Base-by-base conservation (phyloP, 2,113 vertebrate species). In the Sialia sialis region DNA sequence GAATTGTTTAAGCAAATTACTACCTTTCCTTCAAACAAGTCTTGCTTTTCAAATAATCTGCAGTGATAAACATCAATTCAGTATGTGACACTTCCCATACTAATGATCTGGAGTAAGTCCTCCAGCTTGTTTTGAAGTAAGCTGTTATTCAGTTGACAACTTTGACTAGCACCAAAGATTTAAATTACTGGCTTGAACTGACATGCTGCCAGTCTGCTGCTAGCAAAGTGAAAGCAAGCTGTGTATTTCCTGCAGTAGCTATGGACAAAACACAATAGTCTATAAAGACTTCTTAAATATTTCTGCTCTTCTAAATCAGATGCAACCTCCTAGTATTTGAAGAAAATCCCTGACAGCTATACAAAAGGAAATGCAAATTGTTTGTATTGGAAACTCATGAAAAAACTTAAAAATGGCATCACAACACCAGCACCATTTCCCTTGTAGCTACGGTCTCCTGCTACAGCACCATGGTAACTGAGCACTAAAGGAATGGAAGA, bases 111-210 rank as follows among this genome's bases (percentile, higher is more conserved):
- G 36, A 92, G 21, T 79, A 84, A 95, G 72, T 93, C 84, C 63
- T 89, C 77, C 74, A 69, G 87, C 79, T 90, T 96, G 77, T 95
- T 93, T 91, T 62, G 66, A 81, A 84, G 60, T 92, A 97, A 91
- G 76, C 69, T 80, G 97, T 74, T 83, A 97, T 86, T 96, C 94
- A 96, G 70, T 29, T 91, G 87, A 97, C 94, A 95, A 77, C 70
- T 94, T 51, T 96, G 84, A 96, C 85, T 95, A 90, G 55, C 84
- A 94, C 87, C 83, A n/a, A 95, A 93, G 81, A 96, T 88, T 75
- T 83, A 95, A 96, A 95, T 88, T 91, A 96, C 38, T 64, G 62
- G 72, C 83, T 91, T 96, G 90, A 96, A 92, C 81, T 54, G 94
- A 92, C 87, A 62, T 85, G 77, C 25, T 88, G 84, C 70, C 89